A percentile compares a stretch with the other conserved stretches of the same genome.
Conservation (phyloP, 2,113 vertebrate genomes). For the human region DNA sequence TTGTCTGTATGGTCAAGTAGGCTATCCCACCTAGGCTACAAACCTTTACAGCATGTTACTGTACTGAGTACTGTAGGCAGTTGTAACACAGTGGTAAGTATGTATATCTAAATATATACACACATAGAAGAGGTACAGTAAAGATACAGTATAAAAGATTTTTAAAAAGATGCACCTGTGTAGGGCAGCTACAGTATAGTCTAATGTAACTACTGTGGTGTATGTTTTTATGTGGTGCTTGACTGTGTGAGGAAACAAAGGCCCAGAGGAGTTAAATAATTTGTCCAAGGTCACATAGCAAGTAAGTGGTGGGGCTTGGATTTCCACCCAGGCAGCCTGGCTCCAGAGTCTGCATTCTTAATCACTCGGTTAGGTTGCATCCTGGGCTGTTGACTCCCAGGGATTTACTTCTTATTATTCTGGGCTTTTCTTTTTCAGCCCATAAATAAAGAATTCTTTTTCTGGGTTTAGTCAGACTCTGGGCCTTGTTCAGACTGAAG, state of each 20-base stretch:
- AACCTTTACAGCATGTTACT: neutral
- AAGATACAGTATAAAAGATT: neutral
- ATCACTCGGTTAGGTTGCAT: neutral
- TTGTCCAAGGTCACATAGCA: neutral
- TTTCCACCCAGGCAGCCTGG: neutral
- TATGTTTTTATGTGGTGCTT: neutral
- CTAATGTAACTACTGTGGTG: neutral
- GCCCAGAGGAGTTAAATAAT: neutral
- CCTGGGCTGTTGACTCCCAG: neutral
- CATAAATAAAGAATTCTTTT: constrained; percentile 22
- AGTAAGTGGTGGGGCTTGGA: neutral
- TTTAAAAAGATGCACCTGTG: too few species aligned
- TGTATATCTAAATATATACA: neutral
- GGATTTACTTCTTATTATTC: neutral
- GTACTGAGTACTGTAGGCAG: neutral
- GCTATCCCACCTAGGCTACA: neutral
- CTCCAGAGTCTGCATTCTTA: neutral
- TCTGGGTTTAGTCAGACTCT: neutral
- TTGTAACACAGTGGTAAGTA: neutral
- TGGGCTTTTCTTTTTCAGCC: constrained; percentile 23
- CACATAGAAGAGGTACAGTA: neutral
- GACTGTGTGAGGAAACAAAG: neutral
- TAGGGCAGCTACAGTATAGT: neutral
- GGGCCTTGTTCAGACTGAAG: neutral
- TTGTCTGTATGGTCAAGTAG: neutral